Conservation (phyloP, 2,797 vertebrate genomes). For the Potorous gilbertii region DNA sequence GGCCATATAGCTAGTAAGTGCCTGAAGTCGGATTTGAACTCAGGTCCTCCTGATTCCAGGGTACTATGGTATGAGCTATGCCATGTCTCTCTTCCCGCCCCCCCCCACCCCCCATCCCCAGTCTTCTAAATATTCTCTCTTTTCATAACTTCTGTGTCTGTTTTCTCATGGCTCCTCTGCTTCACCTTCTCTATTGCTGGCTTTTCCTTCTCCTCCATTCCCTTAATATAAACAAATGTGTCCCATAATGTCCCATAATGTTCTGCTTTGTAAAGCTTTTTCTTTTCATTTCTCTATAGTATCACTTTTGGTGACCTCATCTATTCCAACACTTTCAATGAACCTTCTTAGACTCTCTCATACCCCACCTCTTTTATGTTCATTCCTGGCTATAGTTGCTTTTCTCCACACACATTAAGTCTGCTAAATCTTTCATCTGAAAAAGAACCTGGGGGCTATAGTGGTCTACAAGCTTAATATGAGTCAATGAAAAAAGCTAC, state of each 20-base stretch:
- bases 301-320: background rate
- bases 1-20: background rate
- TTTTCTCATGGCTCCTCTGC: background rate
- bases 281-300: background rate
- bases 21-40: background rate
- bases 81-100: too few relatives aligned
- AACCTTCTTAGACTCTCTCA: background rate
- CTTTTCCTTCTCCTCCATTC: conserved; percentile 1
- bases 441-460: background rate
- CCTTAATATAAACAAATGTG: background rate
- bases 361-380: background rate
- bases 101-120: too few relatives aligned
- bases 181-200: background rate
- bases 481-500: background rate
- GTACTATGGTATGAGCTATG: too few relatives aligned
- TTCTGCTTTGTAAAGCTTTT: background rate
- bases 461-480: background rate
- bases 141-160: background rate
- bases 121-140: background rate
- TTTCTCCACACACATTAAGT: background rate
- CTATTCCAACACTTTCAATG: background rate
- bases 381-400: background rate
- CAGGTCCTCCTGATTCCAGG: background rate
- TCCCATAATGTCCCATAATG: too few relatives aligned
- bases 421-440: background rate